These are phyloP conservation scores for Drosophila elegans DNA, from an alignment of 1,140 invertebrate genomes.

Conservation along the genomic window DNA sequence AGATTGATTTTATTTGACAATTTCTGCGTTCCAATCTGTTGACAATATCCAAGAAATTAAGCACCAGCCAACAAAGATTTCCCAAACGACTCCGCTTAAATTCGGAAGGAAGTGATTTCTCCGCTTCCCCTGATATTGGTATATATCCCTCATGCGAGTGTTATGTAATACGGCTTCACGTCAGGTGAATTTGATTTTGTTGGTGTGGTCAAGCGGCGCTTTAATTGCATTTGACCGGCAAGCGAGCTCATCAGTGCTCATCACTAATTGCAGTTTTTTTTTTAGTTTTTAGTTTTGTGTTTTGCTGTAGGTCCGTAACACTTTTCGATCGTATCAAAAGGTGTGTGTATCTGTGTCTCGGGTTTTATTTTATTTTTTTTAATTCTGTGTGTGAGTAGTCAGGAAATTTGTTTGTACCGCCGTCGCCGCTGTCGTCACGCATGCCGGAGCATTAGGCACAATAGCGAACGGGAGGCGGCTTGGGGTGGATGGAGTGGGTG, in stretches of 20 bases:
- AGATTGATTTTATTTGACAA: background rate
- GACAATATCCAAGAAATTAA: background rate
- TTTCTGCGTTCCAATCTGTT: background rate
- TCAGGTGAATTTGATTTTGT: conserved; percentile 22
- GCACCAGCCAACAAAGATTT: background rate
- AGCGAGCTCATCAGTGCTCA: conserved; percentile 48
- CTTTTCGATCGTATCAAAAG: conserved; percentile 63
- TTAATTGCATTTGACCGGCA: conserved; percentile 72
- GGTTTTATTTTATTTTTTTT: conserved; percentile 4
- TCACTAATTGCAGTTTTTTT: conserved; percentile 62
- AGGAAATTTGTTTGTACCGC: conserved; percentile 79
- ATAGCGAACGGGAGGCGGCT: conserved; percentile 35
- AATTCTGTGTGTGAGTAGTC: conserved; percentile 53
- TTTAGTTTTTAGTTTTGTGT: background rate
- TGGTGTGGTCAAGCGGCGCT: conserved; percentile 46
- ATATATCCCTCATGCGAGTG: background rate
- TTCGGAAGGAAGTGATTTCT: background rate
- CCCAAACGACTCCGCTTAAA: no score
- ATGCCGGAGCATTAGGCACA: conserved; percentile 82
- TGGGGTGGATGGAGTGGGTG: background rate
- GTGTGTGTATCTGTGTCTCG: conserved; percentile 19
- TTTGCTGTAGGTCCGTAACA: conserved; percentile 48
- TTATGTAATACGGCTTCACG: conserved; percentile 24
- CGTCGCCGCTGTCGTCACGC: conserved; percentile 78
- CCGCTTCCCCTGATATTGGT: background rate